These are phyloP conservation scores for Netelia inedita DNA, from an alignment of 2,888 invertebrate genomes.

Conservation along the genomic window DNA sequence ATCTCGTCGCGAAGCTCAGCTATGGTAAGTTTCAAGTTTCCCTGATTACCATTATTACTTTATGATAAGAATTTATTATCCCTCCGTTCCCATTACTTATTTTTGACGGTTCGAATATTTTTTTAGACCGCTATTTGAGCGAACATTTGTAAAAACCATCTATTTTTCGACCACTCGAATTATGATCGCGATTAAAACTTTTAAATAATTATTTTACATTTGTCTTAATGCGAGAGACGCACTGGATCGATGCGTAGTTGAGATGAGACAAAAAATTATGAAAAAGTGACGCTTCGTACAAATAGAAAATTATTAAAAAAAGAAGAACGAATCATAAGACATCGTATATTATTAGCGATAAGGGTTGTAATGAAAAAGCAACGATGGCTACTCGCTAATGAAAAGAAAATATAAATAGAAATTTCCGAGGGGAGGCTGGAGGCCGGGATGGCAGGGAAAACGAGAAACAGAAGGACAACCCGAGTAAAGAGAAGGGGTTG, in stretches of 20 bases:
- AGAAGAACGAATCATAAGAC: not conserved
- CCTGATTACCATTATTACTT: no score
- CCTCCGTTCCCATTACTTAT: not conserved
- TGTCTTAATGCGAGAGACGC: no score
- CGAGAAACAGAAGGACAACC: conserved; percentile 16
- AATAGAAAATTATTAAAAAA: not conserved
- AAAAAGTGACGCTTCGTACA: no score
- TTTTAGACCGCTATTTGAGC: no score
- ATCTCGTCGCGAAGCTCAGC: conserved; percentile 81
- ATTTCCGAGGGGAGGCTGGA: conserved; percentile 30
- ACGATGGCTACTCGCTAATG: conserved; percentile 75
- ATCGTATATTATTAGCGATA: conserved; percentile 23
- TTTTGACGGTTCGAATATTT: not conserved
- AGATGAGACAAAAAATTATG: no score
- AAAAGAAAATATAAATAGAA: conserved; percentile 82
- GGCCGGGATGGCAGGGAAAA: conserved; percentile 10
- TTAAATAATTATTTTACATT: no score
- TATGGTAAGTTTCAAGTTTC: conserved; percentile 77
- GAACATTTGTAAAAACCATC: no score
- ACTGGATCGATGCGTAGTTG: no score
- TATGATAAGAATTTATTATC: not conserved
- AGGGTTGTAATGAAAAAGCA: conserved; percentile 38
- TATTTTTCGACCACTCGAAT: no score
- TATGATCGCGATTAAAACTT: no score
- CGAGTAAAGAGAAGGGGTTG: conserved; percentile 48